Base-by-base conservation (phyloP, 1,140 invertebrate genomes). In the Hycleus phaleratus region DNA sequence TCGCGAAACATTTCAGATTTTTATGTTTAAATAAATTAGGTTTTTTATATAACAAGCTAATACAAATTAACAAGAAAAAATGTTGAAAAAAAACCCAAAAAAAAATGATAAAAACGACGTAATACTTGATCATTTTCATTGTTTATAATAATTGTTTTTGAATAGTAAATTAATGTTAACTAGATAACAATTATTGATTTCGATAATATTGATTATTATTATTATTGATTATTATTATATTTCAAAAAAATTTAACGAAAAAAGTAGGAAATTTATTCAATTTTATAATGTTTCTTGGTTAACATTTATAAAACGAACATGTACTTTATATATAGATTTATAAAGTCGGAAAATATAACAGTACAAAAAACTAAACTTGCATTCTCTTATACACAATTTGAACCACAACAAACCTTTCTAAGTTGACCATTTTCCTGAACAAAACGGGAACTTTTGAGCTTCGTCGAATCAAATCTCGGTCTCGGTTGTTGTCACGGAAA, bases 311-410 rank as follows among this genome's bases (percentile, higher is more conserved):
- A 60, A 60, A 60, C 59, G 54, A 60, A 60, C 49, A 53, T 60
- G 52, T 60, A 56, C 40, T 60, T 60, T 60, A 56, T 56, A 56
- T 60, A 60, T 60, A 60, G 56, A 60, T 60, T 60, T 60, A 60
- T 60, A 60, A 60, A 47, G 42, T 49, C 44, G 45, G 44, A 49
- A 56, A 60, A 60, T 49, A 55, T 55, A 56, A 60, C 52, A 53
- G 59, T 60, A 60, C 59, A 60, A 60, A 60, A 60, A 56, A 32
- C 7, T 32, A 7, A 32, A 32, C 7, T 32, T 32, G 4, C 4
- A 32, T 32, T 32, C 32, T 32, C 32, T 18, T 18, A 18, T 18
- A 18, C 18, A 18, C 18, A 18, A 18, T 18, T 18, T 18, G 18
- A 18, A 18, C 18, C 2, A 18, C 18, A 18, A 18, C 18, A 18